These are phyloP conservation scores for Adineta ricciae DNA, from an alignment of 2,888 invertebrate genomes.

Conservation along the genomic window DNA sequence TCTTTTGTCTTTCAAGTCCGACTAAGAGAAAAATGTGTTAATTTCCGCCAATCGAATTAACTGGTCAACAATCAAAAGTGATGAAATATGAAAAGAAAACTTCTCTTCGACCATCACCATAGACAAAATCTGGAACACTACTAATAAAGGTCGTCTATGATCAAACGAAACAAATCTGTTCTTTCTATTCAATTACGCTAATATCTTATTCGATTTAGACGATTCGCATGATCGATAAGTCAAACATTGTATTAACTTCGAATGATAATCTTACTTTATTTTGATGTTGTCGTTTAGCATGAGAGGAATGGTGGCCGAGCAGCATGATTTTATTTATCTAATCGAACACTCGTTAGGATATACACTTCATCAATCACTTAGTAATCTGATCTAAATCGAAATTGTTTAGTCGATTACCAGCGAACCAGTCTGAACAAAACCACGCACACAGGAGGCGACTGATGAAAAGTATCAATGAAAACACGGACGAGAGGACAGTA, in stretches of 20 bases:
- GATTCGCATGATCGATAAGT: not conserved
- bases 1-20: not conserved
- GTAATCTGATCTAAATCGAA: not conserved
- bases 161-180: not conserved
- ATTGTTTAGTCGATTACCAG: too few relatives aligned
- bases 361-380: not conserved
- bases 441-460: not conserved
- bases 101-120: not conserved
- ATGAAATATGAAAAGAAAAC: not conserved
- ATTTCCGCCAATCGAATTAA: not conserved
- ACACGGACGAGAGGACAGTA: too few relatives aligned
- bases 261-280: not conserved
- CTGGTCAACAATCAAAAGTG: not conserved
- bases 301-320: not conserved
- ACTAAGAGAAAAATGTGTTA: not conserved
- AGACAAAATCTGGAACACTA: too few relatives aligned
- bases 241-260: not conserved
- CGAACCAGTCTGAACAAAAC: not conserved
- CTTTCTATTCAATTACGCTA: too few relatives aligned
- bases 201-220: too few relatives aligned
- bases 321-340: not conserved
- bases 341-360: not conserved
- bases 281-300: not conserved
- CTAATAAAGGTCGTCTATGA: too few relatives aligned
- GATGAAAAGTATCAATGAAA: not conserved